Evolutionary conservation across 2,113 vertebrate species (phyloP).

Genomic region (Microtus pennsylvanicus): DNA sequence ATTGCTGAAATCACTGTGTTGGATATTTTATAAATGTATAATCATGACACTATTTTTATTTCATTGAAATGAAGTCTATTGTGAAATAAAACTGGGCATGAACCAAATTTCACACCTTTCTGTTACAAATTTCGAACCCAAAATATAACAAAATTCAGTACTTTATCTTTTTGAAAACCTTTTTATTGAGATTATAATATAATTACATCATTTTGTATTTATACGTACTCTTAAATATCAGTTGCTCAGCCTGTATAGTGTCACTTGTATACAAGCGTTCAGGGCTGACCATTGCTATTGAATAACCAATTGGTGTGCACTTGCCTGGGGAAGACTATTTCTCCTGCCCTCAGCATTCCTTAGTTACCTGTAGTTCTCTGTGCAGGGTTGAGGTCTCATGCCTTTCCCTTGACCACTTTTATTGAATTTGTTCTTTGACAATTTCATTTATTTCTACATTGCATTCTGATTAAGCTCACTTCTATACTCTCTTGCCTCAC

Average conservation of each 20-base stretch:
- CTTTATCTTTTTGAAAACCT: not conserved
- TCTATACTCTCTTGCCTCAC: not conserved
- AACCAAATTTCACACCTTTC: not conserved
- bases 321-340: not conserved
- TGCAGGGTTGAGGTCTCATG: not conserved
- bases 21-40: not conserved
- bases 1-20: not conserved
- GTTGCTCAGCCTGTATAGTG: too few species aligned
- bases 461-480: not conserved
- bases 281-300: not conserved
- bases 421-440: not conserved
- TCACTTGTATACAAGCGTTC: too few species aligned
- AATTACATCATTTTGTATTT: too few species aligned
- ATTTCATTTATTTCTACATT: not conserved
- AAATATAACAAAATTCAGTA: not conserved
- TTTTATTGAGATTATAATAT: too few species aligned
- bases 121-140: not conserved
- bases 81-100: not conserved
- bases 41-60: not conserved
- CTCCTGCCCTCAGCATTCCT: not conserved
- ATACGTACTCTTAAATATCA: too few species aligned
- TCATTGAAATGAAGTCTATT: not conserved
- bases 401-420: not conserved
- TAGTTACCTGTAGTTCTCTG: not conserved
- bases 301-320: not conserved